phyloP scores from a whole-genome alignment of 92 coral and sea anemone species.

The Epizoanthus stellaris region DNA sequence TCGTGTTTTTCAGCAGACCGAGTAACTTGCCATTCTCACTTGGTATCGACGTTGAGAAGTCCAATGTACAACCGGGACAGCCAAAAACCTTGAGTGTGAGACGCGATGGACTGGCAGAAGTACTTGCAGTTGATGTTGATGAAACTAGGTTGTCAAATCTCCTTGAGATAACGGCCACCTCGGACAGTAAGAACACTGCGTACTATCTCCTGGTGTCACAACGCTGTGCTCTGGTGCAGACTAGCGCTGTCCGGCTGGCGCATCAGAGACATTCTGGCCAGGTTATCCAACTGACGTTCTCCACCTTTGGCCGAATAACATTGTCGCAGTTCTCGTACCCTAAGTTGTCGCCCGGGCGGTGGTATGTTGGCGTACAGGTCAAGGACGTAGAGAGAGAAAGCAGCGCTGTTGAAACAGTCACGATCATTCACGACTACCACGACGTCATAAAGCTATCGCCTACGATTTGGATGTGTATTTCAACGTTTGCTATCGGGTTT shows the following conservation, averaged over 20 bases:
- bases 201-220: conserved; percentile 77
- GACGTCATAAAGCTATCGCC: conserved; percentile 57
- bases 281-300: conserved; percentile 70
- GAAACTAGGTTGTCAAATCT: conserved; percentile 55
- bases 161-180: conserved; percentile 72
- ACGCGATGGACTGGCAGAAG: conserved; percentile 4
- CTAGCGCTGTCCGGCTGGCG: conserved; percentile 46
- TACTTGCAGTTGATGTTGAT: conserved; percentile 57
- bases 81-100: conserved; percentile 51
- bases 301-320: conserved; percentile 84
- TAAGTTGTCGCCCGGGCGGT: conserved; percentile 70
- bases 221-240: conserved; percentile 59
- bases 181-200: conserved; percentile 51
- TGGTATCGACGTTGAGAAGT: background rate
- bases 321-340: conserved; percentile 84
- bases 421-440: conserved; percentile 65
- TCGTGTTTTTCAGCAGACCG: background rate
- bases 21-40: background rate
- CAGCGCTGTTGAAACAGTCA: conserved; percentile 29
- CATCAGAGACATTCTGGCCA: conserved; percentile 27
- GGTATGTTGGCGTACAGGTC: conserved; percentile 85
- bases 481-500: conserved; percentile 65
- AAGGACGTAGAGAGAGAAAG: conserved; percentile 24
- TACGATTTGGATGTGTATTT: conserved; percentile 57
- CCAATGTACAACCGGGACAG: conserved; percentile 60